phyloP scores from a whole-genome alignment of 23 tunicate species.

The Diplosoma virens region DNA sequence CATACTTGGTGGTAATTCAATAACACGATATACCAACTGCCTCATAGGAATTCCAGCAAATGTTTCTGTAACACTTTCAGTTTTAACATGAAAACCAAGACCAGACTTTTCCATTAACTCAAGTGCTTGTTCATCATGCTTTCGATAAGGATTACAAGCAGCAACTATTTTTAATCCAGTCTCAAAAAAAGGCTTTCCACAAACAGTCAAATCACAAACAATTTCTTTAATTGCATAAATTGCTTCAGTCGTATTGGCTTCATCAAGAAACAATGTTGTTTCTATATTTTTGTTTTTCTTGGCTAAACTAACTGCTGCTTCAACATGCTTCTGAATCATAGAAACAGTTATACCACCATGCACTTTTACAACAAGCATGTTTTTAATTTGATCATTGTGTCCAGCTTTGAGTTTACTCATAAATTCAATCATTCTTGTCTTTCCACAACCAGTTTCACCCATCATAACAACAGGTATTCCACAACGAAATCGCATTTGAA shows the following conservation, averaged over 20 bases:
- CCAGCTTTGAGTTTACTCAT: constrained; percentile 41
- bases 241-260: constrained; percentile 77
- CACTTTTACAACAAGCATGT: constrained; percentile 55
- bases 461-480: constrained; percentile 65
- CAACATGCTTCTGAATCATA: constrained; percentile 30
- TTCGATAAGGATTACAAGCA: constrained; percentile 67
- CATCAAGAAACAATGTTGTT: constrained; percentile 67
- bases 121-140: constrained; percentile 22
- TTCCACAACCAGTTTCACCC: constrained; percentile 83
- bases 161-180: constrained; percentile 46
- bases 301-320: constrained; percentile 32
- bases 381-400: background rate
- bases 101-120: constrained; percentile 38
- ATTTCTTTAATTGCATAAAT: constrained; percentile 74
- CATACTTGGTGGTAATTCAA: constrained; percentile 65
- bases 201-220: constrained; percentile 53
- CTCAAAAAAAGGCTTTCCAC: constrained; percentile 29
- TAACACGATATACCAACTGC: constrained; percentile 59
- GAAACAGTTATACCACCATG: constrained; percentile 75
- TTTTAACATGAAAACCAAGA: constrained; percentile 41
- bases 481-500: constrained; percentile 60
- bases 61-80: constrained; percentile 17
- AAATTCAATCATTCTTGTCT: constrained; percentile 70
- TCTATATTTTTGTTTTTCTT: constrained; percentile 8
- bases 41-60: constrained; percentile 56